These are phyloP conservation scores for Synanthedon vespiformis DNA, from an alignment of 2,888 invertebrate genomes.

Conservation along the genomic window DNA sequence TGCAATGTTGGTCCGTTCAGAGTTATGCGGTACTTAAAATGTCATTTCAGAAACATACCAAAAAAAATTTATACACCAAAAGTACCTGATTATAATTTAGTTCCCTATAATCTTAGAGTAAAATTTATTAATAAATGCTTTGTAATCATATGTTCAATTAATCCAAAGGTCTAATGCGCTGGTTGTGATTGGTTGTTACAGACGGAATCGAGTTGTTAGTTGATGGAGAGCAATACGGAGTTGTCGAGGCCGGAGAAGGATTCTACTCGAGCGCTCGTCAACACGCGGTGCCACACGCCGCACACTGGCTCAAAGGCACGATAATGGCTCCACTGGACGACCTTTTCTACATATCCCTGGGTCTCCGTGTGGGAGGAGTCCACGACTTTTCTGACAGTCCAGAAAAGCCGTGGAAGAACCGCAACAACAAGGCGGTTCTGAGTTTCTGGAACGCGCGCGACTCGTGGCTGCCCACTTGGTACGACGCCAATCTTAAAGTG, in stretches of 20 bases:
- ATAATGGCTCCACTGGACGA: conserved; percentile 57
- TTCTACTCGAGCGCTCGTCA: conserved; percentile 45
- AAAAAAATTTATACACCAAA: too few relatives aligned
- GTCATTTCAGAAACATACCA: too few relatives aligned
- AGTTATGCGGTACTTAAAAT: too few relatives aligned
- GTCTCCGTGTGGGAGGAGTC: conserved; percentile 84
- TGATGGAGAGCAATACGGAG: conserved; percentile 62
- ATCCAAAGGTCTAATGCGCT: too few relatives aligned
- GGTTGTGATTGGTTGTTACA: conserved; percentile 27
- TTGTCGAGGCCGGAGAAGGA: conserved; percentile 48
- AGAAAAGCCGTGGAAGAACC: conserved; percentile 83
- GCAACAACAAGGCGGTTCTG: conserved; percentile 70
- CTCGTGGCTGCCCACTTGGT: conserved; percentile 76
- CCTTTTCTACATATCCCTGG: conserved; percentile 78
- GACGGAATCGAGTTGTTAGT: conserved; percentile 62
- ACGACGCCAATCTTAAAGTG: conserved; percentile 62
- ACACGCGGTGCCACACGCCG: conserved; percentile 41
- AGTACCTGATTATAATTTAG: too few relatives aligned
- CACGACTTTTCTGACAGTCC: conserved; percentile 75
- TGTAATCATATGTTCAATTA: too few relatives aligned
- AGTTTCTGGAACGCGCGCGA: conserved; percentile 74
- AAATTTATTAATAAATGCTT: too few relatives aligned
- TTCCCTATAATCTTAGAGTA: too few relatives aligned
- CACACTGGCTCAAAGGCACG: conserved; percentile 42
- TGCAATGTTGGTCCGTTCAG: too few relatives aligned